Evolutionary conservation across 2,888 invertebrate genomes (phyloP), one percentile per base, ranked within the genome.

Genomic region (Pantelozetes paolii): DNA sequence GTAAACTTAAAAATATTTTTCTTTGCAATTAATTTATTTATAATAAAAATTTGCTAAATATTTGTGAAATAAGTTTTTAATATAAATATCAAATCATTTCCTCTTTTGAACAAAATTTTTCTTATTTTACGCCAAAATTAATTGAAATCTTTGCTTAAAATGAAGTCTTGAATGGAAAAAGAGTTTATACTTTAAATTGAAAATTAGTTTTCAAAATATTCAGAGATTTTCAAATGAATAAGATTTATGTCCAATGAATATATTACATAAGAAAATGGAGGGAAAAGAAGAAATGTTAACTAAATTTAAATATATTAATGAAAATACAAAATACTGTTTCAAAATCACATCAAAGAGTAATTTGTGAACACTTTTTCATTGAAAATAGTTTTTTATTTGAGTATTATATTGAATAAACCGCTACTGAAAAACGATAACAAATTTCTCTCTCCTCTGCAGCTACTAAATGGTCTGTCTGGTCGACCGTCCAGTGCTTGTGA

Each of bases 211-310:
- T n/a, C n/a, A 36, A 36, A 36, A 36, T 36, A 36, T 36, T 5
- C 5, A 36, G 6, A 36, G 9, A 8, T 36, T 36, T 36, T 36
- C 9, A 8, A 9, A 8, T 36, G 36, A 48, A 48, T 20, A 57
- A 57, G 57, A 57, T 57, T 57, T 57, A 57, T 57, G 57, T 57
- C 28, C 57, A 57, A 57, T 57, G 57, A 57, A 57, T 57, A 54
- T 54, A 54, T 54, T 57, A 23, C 26, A 20, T 3, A 18, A 57
- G 23, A 57, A 57, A 57, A 57, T 11, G 23, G 57, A 15, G 5
- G 13, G 13, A 28, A 28, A 23, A 28, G 23, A 6, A 3, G 18
- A 57, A 57, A 20, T 23, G 3, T 54, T 23, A 18, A 9, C 5
- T 8, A 8, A 18, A 54, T n/a, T 6, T 23, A 3, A 23, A 9